Evolutionary conservation across 2,888 invertebrate genomes (phyloP), one percentile per base, ranked within the genome.

Genomic region (Micoletzkya japonica): DNA sequence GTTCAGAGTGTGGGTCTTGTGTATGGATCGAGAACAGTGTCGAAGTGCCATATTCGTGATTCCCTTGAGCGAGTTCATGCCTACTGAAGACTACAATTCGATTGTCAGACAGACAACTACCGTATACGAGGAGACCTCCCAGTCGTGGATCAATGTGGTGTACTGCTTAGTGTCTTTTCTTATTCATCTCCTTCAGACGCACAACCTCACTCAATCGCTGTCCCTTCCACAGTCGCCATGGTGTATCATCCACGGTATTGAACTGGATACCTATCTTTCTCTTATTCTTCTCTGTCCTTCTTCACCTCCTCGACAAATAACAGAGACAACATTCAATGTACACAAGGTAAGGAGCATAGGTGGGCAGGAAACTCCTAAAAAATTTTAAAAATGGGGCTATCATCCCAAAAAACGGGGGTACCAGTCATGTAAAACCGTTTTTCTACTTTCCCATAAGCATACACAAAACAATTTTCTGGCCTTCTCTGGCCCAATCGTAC

Each of bases 1-100:
- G 70, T 78, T 30, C 70, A 81, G 79, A 7, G 73, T 82, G 7
- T 83, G 75, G 74, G 74, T 76, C 2, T 73, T 75, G 50, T 24
- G 76, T 49, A 74, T 83, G 77, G 72, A 76, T 50, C 74, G 83
- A 32, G 57, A 68, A 10, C 84, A 84, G 66, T 69, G 70, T 14
- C 71, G 73, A 34, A 66, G 70, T 44, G 70, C 74, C 2, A 44
- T 84, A 2, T 52, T 81, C 0, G 49, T 81, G 2, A 68, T 83
- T 28, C 78, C 79, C 0, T 63, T 64, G 17, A 32, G 58, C 0
- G 76, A 75, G 37, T 79, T 54, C 39, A 34, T 49, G 28, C 56
- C 56, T 30, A 26, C 14, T n/a, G 32, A 26, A 54, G n/a, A n/a
- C n/a, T n/a, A n/a, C n/a, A n/a, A n/a, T n/a, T 20, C 14, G 26